These are phyloP conservation scores for Speoplatyrhinus poulsoni DNA, from an alignment of 2,113 vertebrate species.

Conservation along the genomic window DNA sequence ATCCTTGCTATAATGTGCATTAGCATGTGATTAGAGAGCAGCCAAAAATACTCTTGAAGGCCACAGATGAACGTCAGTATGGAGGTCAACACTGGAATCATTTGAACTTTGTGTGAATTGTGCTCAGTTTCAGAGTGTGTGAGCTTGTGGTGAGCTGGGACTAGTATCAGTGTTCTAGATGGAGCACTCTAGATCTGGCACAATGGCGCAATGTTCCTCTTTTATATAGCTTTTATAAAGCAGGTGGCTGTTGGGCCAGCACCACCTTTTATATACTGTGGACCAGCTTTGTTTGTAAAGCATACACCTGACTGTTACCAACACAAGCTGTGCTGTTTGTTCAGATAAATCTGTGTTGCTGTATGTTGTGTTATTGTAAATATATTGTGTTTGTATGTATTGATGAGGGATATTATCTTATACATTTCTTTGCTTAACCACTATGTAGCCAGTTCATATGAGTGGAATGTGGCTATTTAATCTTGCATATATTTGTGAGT, in stretches of 20 bases:
- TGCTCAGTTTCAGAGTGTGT: constrained; percentile 25
- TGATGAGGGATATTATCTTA: constrained; percentile 36
- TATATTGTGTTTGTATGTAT: constrained; percentile 27
- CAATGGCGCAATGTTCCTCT: constrained; percentile 46
- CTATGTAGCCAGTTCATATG: constrained; percentile 34
- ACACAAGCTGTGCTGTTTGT: constrained; percentile 29
- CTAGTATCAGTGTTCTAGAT: constrained; percentile 11
- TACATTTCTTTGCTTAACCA: constrained; percentile 55
- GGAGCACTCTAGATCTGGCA: no score
- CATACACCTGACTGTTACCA: constrained; percentile 58
- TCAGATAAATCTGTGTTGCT: constrained; percentile 32
- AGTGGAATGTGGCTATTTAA: constrained; percentile 45
- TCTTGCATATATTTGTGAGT: constrained; percentile 31
- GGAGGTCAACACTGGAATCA: constrained; percentile 1
- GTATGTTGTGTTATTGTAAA: constrained; percentile 5
- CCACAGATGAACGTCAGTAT: neutral
- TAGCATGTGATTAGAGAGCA: neutral
- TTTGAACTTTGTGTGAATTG: constrained; percentile 8
- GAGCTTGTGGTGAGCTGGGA: constrained; percentile 39
- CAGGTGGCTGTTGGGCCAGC: neutral
- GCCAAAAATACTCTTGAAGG: no score
- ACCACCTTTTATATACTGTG: constrained; percentile 40
- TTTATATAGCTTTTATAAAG: constrained; percentile 29
- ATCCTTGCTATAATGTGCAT: constrained; percentile 9
- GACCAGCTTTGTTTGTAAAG: constrained; percentile 34